A percentile compares a stretch with the other conserved stretches of the same genome.
phyloP scores from a whole-genome alignment of 2,797 vertebrate genomes.

The Acanthornis magna region DNA sequence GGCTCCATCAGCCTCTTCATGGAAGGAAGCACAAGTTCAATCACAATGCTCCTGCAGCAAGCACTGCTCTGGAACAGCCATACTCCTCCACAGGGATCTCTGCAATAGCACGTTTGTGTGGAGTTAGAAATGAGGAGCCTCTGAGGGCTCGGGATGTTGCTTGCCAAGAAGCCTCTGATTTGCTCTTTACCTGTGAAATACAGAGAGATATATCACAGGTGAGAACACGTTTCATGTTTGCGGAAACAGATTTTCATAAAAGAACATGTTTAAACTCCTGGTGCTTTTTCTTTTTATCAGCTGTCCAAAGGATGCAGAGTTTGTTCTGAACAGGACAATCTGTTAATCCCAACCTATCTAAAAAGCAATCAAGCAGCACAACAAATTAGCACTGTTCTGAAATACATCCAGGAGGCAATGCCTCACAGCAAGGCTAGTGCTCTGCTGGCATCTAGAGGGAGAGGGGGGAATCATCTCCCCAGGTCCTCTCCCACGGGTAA shows the following conservation, averaged over 20 bases:
- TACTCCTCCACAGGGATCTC: neutral
- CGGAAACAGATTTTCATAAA: neutral
- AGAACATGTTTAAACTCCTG: neutral
- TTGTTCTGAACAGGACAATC: neutral
- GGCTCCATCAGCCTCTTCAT: neutral
- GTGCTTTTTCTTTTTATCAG: neutral
- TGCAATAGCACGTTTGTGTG: neutral
- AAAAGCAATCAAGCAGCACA: neutral
- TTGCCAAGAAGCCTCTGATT: neutral
- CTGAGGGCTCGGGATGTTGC: neutral
- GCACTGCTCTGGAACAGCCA: fast-evolving
- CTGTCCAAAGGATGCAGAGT: neutral
- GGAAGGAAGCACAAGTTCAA: neutral
- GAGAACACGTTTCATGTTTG: neutral
- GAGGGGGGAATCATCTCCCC: neutral
- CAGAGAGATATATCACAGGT: neutral
- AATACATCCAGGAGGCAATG: neutral
- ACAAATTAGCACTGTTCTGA: neutral
- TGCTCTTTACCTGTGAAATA: neutral
- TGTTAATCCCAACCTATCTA: neutral
- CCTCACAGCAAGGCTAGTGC: neutral
- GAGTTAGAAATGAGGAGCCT: neutral
- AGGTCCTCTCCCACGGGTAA: neutral
- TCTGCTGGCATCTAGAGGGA: conserved; percentile 62
- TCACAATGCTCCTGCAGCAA: fast-evolving